phyloP scores from a whole-genome alignment of 2,888 invertebrate genomes.

The Rotaria macrura region DNA sequence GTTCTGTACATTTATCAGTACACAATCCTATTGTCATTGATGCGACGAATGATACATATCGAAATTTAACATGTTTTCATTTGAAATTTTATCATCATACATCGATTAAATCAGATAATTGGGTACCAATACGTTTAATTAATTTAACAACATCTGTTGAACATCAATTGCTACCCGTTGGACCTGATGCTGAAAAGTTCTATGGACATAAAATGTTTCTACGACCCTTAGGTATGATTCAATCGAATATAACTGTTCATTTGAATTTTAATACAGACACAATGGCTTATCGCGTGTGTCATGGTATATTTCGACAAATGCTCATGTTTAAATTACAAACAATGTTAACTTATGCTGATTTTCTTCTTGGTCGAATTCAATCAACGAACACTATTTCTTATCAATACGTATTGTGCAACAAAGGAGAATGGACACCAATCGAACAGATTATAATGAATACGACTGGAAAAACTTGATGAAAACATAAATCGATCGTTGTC shows the following conservation, averaged over 20 bases:
- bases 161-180: neutral
- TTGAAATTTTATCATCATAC: neutral
- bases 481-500: too few species aligned
- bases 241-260: neutral
- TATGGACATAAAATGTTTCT: neutral
- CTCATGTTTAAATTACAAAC: conserved; percentile 9
- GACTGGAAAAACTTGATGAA: neutral
- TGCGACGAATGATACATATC: neutral
- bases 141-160: neutral
- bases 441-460: neutral
- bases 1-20: neutral
- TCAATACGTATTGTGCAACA: conserved; percentile 16
- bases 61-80: neutral
- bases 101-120: neutral
- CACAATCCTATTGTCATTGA: neutral
- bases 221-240: neutral
- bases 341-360: neutral
- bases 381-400: neutral
- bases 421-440: neutral
- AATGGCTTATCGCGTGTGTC: neutral
- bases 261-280: neutral
- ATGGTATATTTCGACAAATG: conserved; percentile 1
- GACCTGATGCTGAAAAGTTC: too few species aligned
- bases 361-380: neutral
- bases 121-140: neutral